Base-by-base conservation (phyloP, 2,888 invertebrate species). In the Carcina quercana region DNA sequence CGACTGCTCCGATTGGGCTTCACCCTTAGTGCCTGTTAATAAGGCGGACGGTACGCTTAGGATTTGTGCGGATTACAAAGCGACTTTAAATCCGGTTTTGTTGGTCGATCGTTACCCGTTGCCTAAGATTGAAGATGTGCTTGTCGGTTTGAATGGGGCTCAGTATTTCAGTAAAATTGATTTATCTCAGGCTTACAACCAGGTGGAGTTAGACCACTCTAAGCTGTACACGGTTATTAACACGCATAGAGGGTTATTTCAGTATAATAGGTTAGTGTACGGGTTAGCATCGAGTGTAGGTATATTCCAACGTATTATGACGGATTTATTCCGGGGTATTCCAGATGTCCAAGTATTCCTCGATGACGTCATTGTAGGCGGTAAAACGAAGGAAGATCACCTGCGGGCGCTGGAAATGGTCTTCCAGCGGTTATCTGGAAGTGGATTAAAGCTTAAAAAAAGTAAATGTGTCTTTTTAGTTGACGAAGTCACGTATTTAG, bases 81-180 rank as follows among this genome's bases (percentile, higher is more conserved):
- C 25, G 25, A 28, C 28, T 2, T 11, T 33, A 6, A 33, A 33
- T 13, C 28, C 24, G 3, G 33, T 28, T 8, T 24, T 33, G 5
- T 13, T 25, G 27, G 26, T 34, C 15, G 34, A 34, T 21, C 25
- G 25, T 6, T 28, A 28, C 21, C 28, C 28, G 1, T 12, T 28
- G 2, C 41, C 41, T 5, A 30, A 19, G 20, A 17, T 41, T 11
- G 38, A 41, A 8, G 41, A 41, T n/a, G 8, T 41, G 5, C 27
- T 41, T 10, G 26, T 20, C 12, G 25, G 19, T 10, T 22, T 38
- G n/a, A 20, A 17, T 2, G 38, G 32, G 0, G 25, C 14, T 8
- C 12, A 19, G 13, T 17, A 34, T 2, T 41, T 37, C 13, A 17
- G 27, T 6, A 40, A 40, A 28, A 32, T 40, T 13, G 36, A 39